Evolutionary conservation across 2,797 vertebrate species (phyloP), one percentile per base, ranked within the genome.

Genomic region (Sebastes itinus): DNA sequence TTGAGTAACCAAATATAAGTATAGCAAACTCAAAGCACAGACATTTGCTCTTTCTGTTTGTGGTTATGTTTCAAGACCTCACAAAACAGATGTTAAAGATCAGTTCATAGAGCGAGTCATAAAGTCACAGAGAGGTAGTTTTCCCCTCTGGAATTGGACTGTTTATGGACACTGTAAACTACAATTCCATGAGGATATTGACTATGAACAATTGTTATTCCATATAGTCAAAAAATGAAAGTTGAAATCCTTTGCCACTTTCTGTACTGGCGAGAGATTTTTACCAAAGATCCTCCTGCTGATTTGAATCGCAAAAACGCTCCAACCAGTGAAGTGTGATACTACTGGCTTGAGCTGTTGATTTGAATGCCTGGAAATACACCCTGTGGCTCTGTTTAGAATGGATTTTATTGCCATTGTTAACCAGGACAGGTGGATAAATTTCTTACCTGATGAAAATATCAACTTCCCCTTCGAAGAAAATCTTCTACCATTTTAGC

Each of bases 331-430:
- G 59, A 76, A 77, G 74, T 86, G 71, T 83, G 75, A 83, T 66
- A 65, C 74, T 65, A 30, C 80, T 72, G 69, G 81, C 81, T 68
- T 65, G 16, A 7, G 11, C 72, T 64, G 68, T 80, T 87, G 66
- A 83, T 66, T 87, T 83, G 65, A 82, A 82, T 82, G 46, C 27
- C 83, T 89, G 79, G 74, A 88, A 88, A 85, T 81, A 55, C 3
- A 79, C 67, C 72, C 38, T 42, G 25, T 68, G 62, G 42, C 61
- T 84, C 56, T 70, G 32, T 61, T 71, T 35, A 52, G 14, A 74
- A 58, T 33, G 52, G 33, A 68, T 68, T 82, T 82, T 82, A 78
- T 67, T 74, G 83, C 25, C 66, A 11, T 81, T 72, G 30, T 78
- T 63, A 76, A 60, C 28, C 62, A 69, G 33, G 72, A 76, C 67